Evolutionary conservation across 2,888 invertebrate species (phyloP).

Genomic region (Neria commutata): DNA sequence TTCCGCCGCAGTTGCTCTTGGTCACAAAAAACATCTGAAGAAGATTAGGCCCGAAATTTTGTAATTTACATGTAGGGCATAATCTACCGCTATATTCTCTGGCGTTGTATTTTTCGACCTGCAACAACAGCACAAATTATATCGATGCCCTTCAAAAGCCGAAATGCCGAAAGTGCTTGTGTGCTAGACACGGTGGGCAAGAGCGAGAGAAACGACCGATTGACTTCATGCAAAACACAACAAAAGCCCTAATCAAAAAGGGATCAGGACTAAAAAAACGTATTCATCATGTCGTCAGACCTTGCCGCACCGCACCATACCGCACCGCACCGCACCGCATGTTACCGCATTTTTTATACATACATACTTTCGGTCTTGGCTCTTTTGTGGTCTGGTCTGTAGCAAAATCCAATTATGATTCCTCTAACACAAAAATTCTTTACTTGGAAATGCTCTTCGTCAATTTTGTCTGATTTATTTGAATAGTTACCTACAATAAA

Average conservation of each 20-base stretch:
- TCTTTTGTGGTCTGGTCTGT: not conserved
- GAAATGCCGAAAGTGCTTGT: no score
- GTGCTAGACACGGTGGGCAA: no score
- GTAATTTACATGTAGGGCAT: no score
- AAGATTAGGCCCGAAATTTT: no score
- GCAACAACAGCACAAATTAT: no score
- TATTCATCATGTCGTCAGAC: not conserved
- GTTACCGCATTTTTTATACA: not conserved
- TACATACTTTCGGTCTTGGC: no score
- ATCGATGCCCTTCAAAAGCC: no score
- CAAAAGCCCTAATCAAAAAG: not conserved
- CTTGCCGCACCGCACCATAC: not conserved
- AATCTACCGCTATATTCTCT: no score
- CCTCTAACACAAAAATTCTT: not conserved
- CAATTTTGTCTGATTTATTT: not conserved
- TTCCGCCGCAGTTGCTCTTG: no score
- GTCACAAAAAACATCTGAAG: no score
- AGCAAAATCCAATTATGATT: constrained; percentile 1
- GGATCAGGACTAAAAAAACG: not conserved
- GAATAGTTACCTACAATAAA: not conserved
- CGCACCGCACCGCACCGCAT: not conserved
- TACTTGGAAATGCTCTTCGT: not conserved
- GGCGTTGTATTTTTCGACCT: no score
- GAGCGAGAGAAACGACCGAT: no score
- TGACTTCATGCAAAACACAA: not conserved